phyloP scores from a whole-genome alignment of 2,113 vertebrate species.

The Myiagra hebetior region DNA sequence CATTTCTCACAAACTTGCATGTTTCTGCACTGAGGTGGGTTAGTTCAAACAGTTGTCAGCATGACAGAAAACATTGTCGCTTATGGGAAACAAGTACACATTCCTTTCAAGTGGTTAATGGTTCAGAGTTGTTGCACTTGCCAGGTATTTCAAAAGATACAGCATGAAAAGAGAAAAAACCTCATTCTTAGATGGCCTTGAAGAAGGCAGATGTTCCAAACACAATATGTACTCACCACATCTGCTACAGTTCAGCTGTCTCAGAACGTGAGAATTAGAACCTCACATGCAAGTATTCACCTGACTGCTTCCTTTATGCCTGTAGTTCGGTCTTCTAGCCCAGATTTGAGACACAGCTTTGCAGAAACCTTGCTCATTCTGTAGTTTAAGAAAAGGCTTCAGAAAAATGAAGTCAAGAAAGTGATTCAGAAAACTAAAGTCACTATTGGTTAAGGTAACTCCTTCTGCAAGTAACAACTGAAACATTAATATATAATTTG shows the following conservation, averaged over 20 bases:
- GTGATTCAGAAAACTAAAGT: neutral
- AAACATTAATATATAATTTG: neutral
- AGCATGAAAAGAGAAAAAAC: neutral
- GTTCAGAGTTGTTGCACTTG: neutral
- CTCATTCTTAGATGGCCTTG: neutral
- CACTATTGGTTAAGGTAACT: neutral
- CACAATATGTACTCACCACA: neutral
- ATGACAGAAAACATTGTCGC: neutral
- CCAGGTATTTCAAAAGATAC: neutral
- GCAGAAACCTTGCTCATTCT: neutral
- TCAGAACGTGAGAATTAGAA: neutral
- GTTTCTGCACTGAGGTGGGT: neutral
- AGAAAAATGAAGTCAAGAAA: neutral
- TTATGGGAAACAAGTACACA: neutral
- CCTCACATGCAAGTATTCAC: neutral
- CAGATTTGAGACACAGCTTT: neutral
- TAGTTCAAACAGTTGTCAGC: neutral
- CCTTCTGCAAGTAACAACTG: neutral
- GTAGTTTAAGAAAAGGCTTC: neutral
- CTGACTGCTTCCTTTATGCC: neutral
- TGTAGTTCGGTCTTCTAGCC: neutral
- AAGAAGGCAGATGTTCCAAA: neutral
- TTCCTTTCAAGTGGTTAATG: neutral
- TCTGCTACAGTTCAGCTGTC: neutral
- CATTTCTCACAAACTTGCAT: neutral